A percentile compares a stretch with the other conserved stretches of the same genome.
Evolutionary conservation across 1,140 invertebrate species (phyloP).

Genomic region (Scaptomyza hsui): DNA sequence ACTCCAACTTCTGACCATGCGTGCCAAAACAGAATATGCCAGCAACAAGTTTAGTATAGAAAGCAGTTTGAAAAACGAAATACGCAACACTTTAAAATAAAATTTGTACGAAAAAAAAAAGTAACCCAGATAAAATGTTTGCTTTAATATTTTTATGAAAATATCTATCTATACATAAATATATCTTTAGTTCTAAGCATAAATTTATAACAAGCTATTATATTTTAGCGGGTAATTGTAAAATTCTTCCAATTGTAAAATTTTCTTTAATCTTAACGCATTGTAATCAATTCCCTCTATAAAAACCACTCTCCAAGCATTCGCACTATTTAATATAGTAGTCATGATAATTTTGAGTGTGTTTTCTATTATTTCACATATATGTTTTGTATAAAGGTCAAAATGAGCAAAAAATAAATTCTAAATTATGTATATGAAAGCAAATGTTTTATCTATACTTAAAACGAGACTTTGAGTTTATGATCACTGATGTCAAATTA

Average conservation of each 20-base stretch:
- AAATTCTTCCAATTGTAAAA: conserved; percentile 15
- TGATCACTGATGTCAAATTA: too few relatives aligned
- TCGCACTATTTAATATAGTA: conserved; percentile 36
- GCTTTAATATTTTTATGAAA: conserved; percentile 58
- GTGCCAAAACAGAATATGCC: conserved; percentile 42
- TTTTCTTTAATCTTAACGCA: conserved; percentile 1
- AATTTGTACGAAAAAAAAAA: too few relatives aligned
- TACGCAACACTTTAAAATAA: conserved; percentile 11
- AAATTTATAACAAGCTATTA: conserved; percentile 6
- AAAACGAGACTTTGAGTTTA: neutral
- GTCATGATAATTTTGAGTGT: conserved; percentile 13
- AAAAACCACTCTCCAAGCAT: conserved; percentile 3
- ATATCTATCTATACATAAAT: conserved; percentile 25
- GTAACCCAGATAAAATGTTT: conserved; percentile 28
- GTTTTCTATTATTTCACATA: conserved; percentile 16
- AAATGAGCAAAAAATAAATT: conserved; percentile 46
- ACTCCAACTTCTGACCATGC: conserved; percentile 11
- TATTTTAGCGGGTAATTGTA: conserved; percentile 1
- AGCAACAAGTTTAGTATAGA: conserved; percentile 28
- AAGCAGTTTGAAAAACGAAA: conserved; percentile 62
- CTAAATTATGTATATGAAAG: conserved; percentile 37
- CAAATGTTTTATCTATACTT: conserved; percentile 12
- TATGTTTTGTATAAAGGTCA: conserved; percentile 36
- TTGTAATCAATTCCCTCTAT: neutral
- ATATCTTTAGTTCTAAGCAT: conserved; percentile 27